Conservation (phyloP, 53 echinoderm and acorn worm genomes). For the Paracentrotus lividus region DNA sequence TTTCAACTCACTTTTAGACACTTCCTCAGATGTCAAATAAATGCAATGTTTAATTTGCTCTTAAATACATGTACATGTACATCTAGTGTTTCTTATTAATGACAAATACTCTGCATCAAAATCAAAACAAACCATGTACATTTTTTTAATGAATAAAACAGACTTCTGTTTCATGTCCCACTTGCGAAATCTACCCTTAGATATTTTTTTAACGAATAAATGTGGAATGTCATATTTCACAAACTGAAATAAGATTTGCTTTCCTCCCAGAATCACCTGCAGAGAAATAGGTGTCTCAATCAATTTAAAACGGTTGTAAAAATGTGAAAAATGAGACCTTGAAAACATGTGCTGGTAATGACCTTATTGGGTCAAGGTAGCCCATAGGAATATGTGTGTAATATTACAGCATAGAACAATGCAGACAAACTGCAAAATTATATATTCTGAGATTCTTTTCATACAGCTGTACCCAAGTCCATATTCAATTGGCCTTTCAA, state of each 20-base stretch:
- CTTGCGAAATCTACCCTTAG: not conserved
- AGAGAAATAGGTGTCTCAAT: conserved; percentile 1
- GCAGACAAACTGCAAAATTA: not conserved
- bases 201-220: not conserved
- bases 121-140: not conserved
- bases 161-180: not conserved
- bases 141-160: not conserved
- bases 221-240: not conserved
- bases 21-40: too few species aligned
- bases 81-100: not conserved
- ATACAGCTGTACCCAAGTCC: too few species aligned
- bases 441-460: not conserved
- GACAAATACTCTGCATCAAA: not conserved
- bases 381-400: not conserved
- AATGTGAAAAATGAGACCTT: conserved; percentile 35
- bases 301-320: not conserved
- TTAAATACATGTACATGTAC: not conserved
- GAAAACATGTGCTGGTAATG: conserved; percentile 18
- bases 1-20: not conserved
- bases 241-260: not conserved
- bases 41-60: too few species aligned
- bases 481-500: too few species aligned
- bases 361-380: not conserved
- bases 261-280: conserved; percentile 6
- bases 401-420: not conserved